Conservation (phyloP, 2,113 vertebrate species). For the Hippocampus abdominalis region DNA sequence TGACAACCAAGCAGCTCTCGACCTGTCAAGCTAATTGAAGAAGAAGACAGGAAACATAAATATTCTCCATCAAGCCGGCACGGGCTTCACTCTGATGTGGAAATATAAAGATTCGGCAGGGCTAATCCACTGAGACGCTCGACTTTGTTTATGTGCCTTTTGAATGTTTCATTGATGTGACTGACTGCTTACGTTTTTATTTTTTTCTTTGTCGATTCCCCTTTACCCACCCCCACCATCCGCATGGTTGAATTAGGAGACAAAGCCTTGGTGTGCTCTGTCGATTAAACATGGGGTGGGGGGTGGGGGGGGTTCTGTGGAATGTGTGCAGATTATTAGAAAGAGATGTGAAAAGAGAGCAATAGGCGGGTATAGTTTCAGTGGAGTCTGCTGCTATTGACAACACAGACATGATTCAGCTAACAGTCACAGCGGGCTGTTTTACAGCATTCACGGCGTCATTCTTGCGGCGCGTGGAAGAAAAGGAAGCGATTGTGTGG, state of each 20-base stretch:
- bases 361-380: slow-evolving; percentile 41
- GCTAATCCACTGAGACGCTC: slow-evolving; percentile 48
- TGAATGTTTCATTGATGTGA: slow-evolving; percentile 62
- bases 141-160: slow-evolving; percentile 60
- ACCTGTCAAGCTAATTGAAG: slow-evolving; percentile 54
- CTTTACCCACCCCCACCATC: slow-evolving; percentile 6
- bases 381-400: slow-evolving; percentile 38
- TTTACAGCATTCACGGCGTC: slow-evolving; percentile 14
- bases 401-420: slow-evolving; percentile 50
- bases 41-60: slow-evolving; percentile 52
- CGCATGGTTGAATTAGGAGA: slow-evolving; percentile 46
- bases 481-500: slow-evolving; percentile 5
- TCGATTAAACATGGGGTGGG: slow-evolving; percentile 50
- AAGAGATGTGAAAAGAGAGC: slow-evolving; percentile 25
- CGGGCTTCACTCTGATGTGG: slow-evolving; percentile 35
- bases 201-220: slow-evolving; percentile 19
- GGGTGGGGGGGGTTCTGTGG: background rate
- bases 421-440: slow-evolving; percentile 28
- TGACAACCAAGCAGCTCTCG: slow-evolving; percentile 27
- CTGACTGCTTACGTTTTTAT: slow-evolving; percentile 45
- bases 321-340: slow-evolving; percentile 24
- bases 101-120: slow-evolving; percentile 53
- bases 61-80: slow-evolving; percentile 41
- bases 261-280: slow-evolving; percentile 39
- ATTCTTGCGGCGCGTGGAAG: slow-evolving; percentile 14